A percentile compares a stretch with the other conserved stretches of the same genome.
These are phyloP conservation scores for rat (Rattus norvegicus) DNA, from an alignment of 2,113 vertebrate genomes.

Conservation along the genomic window GRCr8 NC_086029.1:88003501-88004000, in stretches of 20 bases:
- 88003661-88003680: neutral
- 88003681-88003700: neutral
- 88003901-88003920: slow-evolving; percentile 43
- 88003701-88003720: neutral
- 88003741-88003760: neutral
- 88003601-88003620: neutral
- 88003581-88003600: slow-evolving; percentile 7
- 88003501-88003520: neutral
- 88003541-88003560: neutral
- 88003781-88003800: neutral
- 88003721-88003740: neutral
- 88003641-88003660: neutral
- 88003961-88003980: slow-evolving; percentile 55
- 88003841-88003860: neutral
- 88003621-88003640: neutral
- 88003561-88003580: slow-evolving; percentile 19
- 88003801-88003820: slow-evolving; percentile 34
- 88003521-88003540: neutral
- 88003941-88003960: neutral
- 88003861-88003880: slow-evolving; percentile 34
- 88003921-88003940: slow-evolving; percentile 35
- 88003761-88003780: neutral
- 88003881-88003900: slow-evolving; percentile 55
- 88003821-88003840: slow-evolving; percentile 54
- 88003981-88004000: slow-evolving; percentile 55